Base-by-base conservation (phyloP, 1,140 invertebrate genomes). In the Plectus sambesii region DNA sequence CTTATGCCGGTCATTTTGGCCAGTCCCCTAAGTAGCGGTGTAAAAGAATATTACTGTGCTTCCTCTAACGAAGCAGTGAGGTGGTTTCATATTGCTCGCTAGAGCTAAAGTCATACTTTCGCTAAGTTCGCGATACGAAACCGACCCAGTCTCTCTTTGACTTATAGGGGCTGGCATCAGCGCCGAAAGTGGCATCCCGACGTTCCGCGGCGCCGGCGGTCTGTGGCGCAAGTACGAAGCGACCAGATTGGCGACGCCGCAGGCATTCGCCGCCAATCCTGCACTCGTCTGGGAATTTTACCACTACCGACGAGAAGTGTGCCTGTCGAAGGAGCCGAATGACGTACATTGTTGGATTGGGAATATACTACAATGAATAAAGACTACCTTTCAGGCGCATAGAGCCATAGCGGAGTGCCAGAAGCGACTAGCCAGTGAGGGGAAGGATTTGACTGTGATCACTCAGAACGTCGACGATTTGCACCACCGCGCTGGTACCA, bases 261-360 rank as follows among this genome's bases (percentile, higher is more conserved):
- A 73, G 62, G 81, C 81, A 23, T 84, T 83, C 68, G 56, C 56
- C 24, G 61, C 68, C 22, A 77, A 81, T 68, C 81, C 82, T 1
- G 81, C 80, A 2, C 69, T 83, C 26, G 81, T 84, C 2, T 84
- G 82, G 82, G 80, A 83, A 68, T 83, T 84, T 70, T 84, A 84
- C 63, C 80, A 82, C 60, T 82, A 83, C 59, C 71, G 82, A 38
- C 69, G 82, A 53, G 79, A 79, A 66, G 63, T 81, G 19, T 80
- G 81, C 53, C 68, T 68, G 8, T 74, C 76, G 40, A 81, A 79
- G 49, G 43, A 74, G 37, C 80, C 81, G 2, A 84, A 84, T 60
- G 70, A 73, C 58, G 81, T 81, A 71, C 30, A 33, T 33, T 33
- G n/a, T n/a, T 12, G 12, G n/a, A 17, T 40, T 40, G 8, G 15